phyloP scores from a whole-genome alignment of 2,797 vertebrate species.

The Sebastes vulpes region DNA sequence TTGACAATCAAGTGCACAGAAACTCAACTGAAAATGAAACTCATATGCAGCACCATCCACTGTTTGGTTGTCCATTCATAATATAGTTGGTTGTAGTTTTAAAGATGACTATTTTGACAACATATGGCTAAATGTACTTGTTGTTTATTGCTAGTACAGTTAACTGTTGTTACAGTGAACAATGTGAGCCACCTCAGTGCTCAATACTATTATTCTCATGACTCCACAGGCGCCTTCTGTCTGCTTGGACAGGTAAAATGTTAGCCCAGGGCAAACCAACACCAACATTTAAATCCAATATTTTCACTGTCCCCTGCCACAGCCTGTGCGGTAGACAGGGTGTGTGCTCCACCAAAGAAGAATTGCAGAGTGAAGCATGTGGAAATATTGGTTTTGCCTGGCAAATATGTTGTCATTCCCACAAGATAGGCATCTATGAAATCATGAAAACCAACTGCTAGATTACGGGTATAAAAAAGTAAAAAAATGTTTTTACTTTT shows the following conservation, averaged over 20 bases:
- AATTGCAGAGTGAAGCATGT: background rate
- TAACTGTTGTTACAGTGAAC: background rate
- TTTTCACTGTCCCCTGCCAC: background rate
- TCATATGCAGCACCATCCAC: background rate
- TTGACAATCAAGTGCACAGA: background rate
- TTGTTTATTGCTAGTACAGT: background rate
- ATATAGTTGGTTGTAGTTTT: background rate
- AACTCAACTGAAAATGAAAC: background rate
- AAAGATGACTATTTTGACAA: background rate
- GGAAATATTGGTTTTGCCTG: background rate
- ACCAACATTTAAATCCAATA: background rate
- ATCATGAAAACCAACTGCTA: background rate
- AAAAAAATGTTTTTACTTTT: background rate
- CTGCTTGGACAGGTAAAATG: background rate
- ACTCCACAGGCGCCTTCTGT: background rate
- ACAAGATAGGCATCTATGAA: background rate
- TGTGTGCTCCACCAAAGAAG: background rate
- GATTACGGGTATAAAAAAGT: background rate
- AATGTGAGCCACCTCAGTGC: background rate
- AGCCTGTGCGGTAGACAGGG: background rate
- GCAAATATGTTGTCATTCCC: background rate
- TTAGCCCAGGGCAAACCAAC: background rate
- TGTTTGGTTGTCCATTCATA: no score
- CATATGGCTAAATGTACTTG: background rate
- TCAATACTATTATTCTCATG: background rate